Evolutionary conservation across 2,113 vertebrate genomes (phyloP).

Genomic region (Eira barbara): DNA sequence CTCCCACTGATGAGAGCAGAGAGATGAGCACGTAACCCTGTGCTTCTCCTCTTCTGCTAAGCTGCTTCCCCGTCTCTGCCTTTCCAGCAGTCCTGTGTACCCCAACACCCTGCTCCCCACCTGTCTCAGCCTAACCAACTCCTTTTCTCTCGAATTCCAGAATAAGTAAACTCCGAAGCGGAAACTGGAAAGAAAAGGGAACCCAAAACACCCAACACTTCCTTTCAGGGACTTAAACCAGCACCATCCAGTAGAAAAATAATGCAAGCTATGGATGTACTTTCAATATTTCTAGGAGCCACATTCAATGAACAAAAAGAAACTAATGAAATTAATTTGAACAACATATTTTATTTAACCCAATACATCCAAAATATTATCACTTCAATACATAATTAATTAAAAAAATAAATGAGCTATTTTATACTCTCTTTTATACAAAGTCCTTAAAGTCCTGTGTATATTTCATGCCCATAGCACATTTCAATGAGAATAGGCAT

Average conservation of each 20-base stretch:
- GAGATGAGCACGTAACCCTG: neutral
- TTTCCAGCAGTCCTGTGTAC: neutral
- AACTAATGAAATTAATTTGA: neutral
- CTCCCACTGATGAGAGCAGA: too few species aligned
- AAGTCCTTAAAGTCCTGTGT: neutral
- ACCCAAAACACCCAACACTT: neutral
- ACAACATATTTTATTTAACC: neutral
- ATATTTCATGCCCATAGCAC: neutral
- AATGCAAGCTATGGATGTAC: neutral
- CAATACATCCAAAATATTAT: neutral
- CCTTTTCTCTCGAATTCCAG: neutral
- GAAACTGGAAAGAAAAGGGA: neutral
- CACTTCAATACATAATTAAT: neutral
- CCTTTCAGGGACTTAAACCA: neutral
- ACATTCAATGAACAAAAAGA: neutral
- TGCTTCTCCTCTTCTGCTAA: neutral
- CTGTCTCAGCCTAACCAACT: neutral
- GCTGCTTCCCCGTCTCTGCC: neutral
- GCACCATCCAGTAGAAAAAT: neutral
- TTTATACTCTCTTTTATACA: neutral
- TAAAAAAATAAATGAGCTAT: neutral
- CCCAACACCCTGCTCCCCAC: neutral
- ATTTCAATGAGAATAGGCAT: neutral
- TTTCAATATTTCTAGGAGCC: neutral
- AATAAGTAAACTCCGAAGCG: neutral